Percentiles rank a stretch among this genome's conserved stretches.
These are phyloP conservation scores for Sipha flava DNA, from an alignment of 1,140 invertebrate species.

Conservation along the genomic window DNA sequence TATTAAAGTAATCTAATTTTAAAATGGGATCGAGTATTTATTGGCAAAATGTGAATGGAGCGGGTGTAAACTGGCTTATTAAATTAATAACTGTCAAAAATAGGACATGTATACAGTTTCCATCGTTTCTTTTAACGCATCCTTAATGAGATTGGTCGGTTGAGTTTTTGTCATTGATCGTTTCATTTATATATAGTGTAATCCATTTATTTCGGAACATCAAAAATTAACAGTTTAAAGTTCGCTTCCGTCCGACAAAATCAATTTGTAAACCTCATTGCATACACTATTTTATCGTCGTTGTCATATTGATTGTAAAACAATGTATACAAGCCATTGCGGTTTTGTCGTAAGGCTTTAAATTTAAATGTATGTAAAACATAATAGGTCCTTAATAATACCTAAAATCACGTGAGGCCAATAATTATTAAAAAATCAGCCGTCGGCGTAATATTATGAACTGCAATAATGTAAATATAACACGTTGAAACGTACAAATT, in stretches of 20 bases:
- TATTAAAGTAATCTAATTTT: not conserved
- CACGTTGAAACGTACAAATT: no score
- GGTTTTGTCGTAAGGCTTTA: no score
- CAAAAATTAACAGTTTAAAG: not conserved
- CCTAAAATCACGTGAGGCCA: no score
- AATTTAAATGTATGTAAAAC: no score
- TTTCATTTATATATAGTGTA: not conserved
- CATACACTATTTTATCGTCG: no score
- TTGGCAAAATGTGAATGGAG: not conserved
- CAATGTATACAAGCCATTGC: no score
- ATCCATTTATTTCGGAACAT: not conserved
- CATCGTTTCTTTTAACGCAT: not conserved
- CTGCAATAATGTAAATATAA: no score
- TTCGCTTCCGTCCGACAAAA: not conserved
- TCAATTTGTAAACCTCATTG: no score
- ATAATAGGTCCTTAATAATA: no score
- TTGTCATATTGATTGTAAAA: no score
- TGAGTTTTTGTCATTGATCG: not conserved
- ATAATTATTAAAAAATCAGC: no score
- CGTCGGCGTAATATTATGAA: no score
- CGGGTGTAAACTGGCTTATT: not conserved
- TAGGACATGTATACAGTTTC: not conserved
- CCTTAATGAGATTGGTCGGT: not conserved
- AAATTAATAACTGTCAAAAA: not conserved
- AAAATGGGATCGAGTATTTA: not conserved